Base-by-base conservation (phyloP, 2,888 invertebrate genomes). In the Ophion ventricosus region DNA sequence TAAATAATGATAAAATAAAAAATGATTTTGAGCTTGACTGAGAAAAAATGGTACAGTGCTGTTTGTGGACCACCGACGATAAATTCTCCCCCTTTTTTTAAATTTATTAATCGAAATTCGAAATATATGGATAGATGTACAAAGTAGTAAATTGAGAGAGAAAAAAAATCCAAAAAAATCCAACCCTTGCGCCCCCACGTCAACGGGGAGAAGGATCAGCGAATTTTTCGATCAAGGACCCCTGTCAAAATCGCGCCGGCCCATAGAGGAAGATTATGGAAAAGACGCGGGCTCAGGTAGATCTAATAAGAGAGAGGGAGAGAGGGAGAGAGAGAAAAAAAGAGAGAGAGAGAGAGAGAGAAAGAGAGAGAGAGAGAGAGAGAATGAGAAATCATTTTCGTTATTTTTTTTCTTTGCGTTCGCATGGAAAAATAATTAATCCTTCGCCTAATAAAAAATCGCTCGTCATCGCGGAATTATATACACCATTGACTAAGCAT, bases 381-480 rank as follows among this genome's bases (percentile, higher is more conserved):
- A 74, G 20, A 49, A 14, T 8, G 59, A 49, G 17, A 77, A 10
- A 40, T 11, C 49, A 54, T 80, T 66, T 54, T 54, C 80, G 56
- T 69, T 26, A 17, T 56, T 76, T 78, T 35, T 49, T 70, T 23
- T 66, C 26, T 26, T 63, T 29, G n/a, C 17, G 35, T n/a, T 43
- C 35, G 66, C n/a, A 74, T 67, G 54, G 86, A 80, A 87, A 89
- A 88, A 87, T 89, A 88, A 89, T 89, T 88, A 87, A 89, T 89
- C 87, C 87, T 66, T 26, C 14, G 85, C 26, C 57, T n/a, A 81
- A 82, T 82, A 73, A 80, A 81, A 81, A 82, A 70, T 75, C 75
- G 23, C 64, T 29, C 70, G 56, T 54, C 80, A 81, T 63, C 74
- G 63, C 80, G 76, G 82, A 82, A 88, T 87, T 87, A 87, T 43